phyloP scores from a whole-genome alignment of 2,888 invertebrate genomes.

The Drosophila sordidula region DNA sequence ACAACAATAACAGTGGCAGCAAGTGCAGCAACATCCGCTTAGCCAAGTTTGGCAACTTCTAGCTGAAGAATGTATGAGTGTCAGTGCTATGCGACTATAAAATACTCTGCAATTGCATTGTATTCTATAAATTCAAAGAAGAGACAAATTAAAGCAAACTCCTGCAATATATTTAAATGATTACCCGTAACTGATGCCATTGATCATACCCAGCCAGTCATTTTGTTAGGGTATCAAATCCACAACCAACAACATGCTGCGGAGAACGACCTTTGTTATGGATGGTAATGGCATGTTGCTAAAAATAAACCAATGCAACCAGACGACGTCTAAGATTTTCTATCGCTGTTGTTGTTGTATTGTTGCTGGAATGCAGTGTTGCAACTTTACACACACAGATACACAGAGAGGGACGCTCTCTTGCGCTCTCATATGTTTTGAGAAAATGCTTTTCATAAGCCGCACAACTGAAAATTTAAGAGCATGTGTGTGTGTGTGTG shows the following conservation, averaged over 20 bases:
- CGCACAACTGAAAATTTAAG: constrained; percentile 25
- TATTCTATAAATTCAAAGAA: neutral
- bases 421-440: constrained; percentile 43
- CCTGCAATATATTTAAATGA: too few species aligned
- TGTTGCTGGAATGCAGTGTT: constrained; percentile 76
- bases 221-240: constrained; percentile 25
- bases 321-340: constrained; percentile 73
- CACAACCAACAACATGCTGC: constrained; percentile 40
- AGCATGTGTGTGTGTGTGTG: constrained; percentile 22
- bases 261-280: constrained; percentile 73
- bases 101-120: neutral
- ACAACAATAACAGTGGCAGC: constrained; percentile 17
- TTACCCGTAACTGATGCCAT: too few species aligned
- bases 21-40: constrained; percentile 58
- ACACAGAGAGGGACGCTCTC: neutral
- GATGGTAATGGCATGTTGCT: constrained; percentile 72
- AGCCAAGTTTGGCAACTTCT: constrained; percentile 41
- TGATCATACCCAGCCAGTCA: neutral
- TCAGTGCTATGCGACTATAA: neutral
- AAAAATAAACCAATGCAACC: constrained; percentile 74
- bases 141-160: too few species aligned
- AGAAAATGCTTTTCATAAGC: constrained; percentile 71
- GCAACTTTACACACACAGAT: constrained; percentile 68
- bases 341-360: constrained; percentile 46
- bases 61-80: neutral